Base-by-base conservation (phyloP, 2,888 invertebrate species). In the Aphidius colemani region DNA sequence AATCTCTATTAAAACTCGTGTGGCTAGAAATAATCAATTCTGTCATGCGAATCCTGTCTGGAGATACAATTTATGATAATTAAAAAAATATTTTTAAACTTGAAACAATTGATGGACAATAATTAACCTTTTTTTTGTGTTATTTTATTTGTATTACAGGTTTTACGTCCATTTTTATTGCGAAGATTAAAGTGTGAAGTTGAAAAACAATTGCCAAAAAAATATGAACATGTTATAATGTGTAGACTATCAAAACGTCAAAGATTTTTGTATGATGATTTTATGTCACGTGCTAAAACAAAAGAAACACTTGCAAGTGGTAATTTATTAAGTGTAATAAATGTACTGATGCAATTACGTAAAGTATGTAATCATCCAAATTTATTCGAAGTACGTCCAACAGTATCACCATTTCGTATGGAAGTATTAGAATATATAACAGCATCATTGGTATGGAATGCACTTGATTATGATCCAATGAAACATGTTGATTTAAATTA, bases 301-400 rank as follows among this genome's bases (percentile, higher is more conserved):
- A 91, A 88, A 80, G 97, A 98, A 85, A 96, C 95, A 7, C 85
- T 99, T 72, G 91, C 93, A 30, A 89, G 92, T 62, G 99, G 99
- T 63, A 98, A 96, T 85, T 88, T 97, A 78, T 85, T 98, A 69
- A 95, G 95, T 83, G 97, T 98, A 7, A 95, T 98, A 78, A 97
- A 97, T 84, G 93, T 98, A 72, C 86, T 98, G 67, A 98, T 98
- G 97, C 97, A 98, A 84, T 85, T 98, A 78, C 88, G 98, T 63
- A 98, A 98, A 86, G 96, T 96, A 72, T 98, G 98, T 86, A 98
- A 98, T 85, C 98, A 98, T 86, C 98, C 98, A 11, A 96, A 98
- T 85, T 87, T 98, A 78, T 98, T 98, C 85, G 99, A 99, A 86
- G 92, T 95, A 69, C 88, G 99, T 64, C 96, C 98, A 57, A 96